Base-by-base conservation (phyloP, 2,113 vertebrate species). In the Bubo bubo region DNA sequence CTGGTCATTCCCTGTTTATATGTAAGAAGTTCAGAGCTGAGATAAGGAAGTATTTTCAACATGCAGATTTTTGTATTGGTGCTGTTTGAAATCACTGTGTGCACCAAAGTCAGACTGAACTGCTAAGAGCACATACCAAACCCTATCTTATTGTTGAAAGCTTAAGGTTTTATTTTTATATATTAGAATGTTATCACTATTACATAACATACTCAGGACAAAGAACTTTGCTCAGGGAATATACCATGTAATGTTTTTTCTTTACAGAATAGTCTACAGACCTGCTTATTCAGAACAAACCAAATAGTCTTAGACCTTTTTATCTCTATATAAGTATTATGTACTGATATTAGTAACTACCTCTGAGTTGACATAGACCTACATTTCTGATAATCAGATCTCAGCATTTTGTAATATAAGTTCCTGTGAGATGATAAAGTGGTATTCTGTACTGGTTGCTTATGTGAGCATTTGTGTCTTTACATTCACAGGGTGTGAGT, bases 151-250 rank as follows among this genome's bases (percentile, higher is more conserved):
- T 86, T 94, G 83, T 97, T 96, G 97, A 97, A 97, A 97, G 96
- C 95, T 93, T 97, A 96, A 98, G 96, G 95, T 97, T 98, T 98
- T 98, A 99, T 98, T 98, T 99, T 98, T 98, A 97, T 98, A 98
- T 98, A 98, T 98, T 95, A 98, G 87, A 98, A 98, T 97, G 98
- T 98, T 98, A 93, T 98, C 98, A 98, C 94, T 98, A 91, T 98
- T 98, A 97, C 98, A 99, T 98, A 98, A 98, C 98, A 98, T 98
- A 98, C 99, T 99, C 99, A 99, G 99, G 99, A 99, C 98, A 99
- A 99, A 99, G 97, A 99, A 99, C 98, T 99, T 98, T 99, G 99
- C 99, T 99, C 99, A 99, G 99, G 99, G 99, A 99, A 99, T 98
- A 98, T 98, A 99, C 98, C 98, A 98, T 98, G 97, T 98, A 97